Conservation (phyloP, 2,888 invertebrate species). For the Noctua janthina region DNA sequence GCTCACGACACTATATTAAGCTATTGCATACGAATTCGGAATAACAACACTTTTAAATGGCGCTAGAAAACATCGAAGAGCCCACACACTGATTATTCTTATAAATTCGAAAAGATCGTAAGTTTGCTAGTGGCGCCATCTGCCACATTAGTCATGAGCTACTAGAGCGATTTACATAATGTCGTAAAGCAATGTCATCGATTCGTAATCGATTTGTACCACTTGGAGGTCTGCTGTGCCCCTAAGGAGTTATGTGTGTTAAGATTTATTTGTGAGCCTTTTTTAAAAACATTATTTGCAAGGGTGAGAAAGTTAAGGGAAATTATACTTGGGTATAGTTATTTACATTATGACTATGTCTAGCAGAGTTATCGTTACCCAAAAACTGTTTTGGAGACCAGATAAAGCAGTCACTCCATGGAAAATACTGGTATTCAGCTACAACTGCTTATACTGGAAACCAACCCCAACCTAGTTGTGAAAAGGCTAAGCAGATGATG, state of each 20-base stretch:
- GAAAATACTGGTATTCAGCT: background rate
- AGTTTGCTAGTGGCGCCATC: slow-evolving; percentile 53
- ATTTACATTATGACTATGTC: background rate
- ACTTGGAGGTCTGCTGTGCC: slow-evolving; percentile 25
- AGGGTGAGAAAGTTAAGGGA: background rate
- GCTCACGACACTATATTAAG: background rate
- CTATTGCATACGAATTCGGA: slow-evolving; percentile 2
- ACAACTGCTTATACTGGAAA: background rate
- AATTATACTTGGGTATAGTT: background rate
- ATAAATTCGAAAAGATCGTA: slow-evolving; percentile 51
- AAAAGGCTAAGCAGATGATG: background rate
- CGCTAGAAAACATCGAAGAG: slow-evolving; percentile 34
- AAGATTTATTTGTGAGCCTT: background rate
- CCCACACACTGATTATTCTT: slow-evolving; percentile 58
- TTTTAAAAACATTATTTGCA: background rate
- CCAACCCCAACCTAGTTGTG: background rate
- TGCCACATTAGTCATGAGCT: slow-evolving; percentile 56
- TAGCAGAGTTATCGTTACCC: background rate
- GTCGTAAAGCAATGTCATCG: slow-evolving; percentile 54
- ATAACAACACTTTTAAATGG: slow-evolving; percentile 12
- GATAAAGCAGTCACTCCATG: background rate
- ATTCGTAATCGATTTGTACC: slow-evolving; percentile 46
- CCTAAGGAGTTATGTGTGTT: slow-evolving; percentile 9
- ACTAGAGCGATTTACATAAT: slow-evolving; percentile 60
- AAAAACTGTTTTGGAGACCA: background rate